These are phyloP conservation scores for Cephus pulcher DNA, from an alignment of 2,888 invertebrate genomes.

Conservation along the genomic window DNA sequence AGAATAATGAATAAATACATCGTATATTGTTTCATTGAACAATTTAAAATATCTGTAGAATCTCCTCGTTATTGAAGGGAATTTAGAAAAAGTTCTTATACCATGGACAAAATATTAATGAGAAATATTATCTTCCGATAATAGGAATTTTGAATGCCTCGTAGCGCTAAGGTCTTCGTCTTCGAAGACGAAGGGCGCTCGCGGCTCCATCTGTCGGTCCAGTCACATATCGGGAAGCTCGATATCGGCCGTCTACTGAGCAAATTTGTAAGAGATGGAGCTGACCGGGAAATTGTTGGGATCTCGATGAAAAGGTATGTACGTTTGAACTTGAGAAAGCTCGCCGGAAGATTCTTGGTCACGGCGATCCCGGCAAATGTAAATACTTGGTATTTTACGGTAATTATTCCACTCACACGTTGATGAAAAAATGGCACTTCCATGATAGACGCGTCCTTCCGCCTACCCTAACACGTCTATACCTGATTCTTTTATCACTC, in stretches of 20 bases:
- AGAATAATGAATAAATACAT: background rate
- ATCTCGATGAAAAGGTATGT: slow-evolving; percentile 45
- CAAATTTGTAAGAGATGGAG: slow-evolving; percentile 58
- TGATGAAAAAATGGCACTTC: background rate
- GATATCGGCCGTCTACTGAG: slow-evolving; percentile 50
- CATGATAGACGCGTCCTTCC: slow-evolving; percentile 9
- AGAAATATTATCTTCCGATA: too few species aligned
- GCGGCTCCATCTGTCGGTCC: slow-evolving; percentile 54
- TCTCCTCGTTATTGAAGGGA: background rate
- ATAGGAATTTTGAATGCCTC: background rate
- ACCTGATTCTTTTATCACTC: slow-evolving; percentile 2
- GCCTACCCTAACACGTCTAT: slow-evolving; percentile 3
- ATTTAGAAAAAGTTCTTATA: background rate
- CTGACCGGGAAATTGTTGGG: slow-evolving; percentile 48
- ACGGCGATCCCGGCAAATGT: background rate
- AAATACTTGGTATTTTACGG: background rate
- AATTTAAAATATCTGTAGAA: background rate
- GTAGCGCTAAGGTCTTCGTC: background rate
- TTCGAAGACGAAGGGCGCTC: background rate
- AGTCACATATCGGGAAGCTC: slow-evolving; percentile 47
- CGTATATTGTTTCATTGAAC: background rate
- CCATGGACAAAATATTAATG: background rate
- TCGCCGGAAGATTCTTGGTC: slow-evolving; percentile 7
- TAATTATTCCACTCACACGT: background rate
- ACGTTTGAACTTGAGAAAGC: slow-evolving; percentile 19